These are phyloP conservation scores for Halesus radiatus DNA, from an alignment of 1,140 invertebrate genomes.

Conservation along the genomic window DNA sequence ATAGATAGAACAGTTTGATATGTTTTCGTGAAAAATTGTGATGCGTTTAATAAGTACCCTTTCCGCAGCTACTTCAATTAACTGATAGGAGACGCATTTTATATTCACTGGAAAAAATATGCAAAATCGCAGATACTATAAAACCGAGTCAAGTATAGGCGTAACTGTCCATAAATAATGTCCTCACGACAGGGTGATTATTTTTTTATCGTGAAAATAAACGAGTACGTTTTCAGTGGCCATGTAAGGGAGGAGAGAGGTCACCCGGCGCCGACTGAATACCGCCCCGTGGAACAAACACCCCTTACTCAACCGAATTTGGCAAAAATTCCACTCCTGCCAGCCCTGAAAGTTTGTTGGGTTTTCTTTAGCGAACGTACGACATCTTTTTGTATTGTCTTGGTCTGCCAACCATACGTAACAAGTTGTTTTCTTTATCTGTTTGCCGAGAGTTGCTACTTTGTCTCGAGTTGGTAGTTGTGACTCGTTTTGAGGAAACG, in stretches of 20 bases:
- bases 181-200: too few relatives aligned
- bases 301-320: constrained; percentile 34
- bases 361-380: constrained; percentile 41
- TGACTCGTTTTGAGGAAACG: constrained; percentile 29
- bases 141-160: too few relatives aligned
- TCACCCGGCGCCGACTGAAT: too few relatives aligned
- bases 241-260: too few relatives aligned
- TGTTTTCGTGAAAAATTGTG: too few relatives aligned
- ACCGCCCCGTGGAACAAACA: not conserved
- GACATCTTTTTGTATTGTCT: constrained; percentile 46
- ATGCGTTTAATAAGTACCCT: too few relatives aligned
- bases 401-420: constrained; percentile 40
- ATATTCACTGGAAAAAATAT: too few relatives aligned
- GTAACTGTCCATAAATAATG: too few relatives aligned
- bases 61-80: too few relatives aligned
- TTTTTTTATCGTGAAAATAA: not conserved
- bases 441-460: constrained; percentile 36
- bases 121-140: too few relatives aligned
- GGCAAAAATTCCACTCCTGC: constrained; percentile 34
- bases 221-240: not conserved
- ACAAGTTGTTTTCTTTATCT: constrained; percentile 38
- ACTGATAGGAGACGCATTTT: too few relatives aligned
- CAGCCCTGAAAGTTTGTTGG: constrained; percentile 27
- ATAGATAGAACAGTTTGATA: too few relatives aligned
- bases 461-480: constrained; percentile 20